Conservation (phyloP, 2,888 invertebrate species). For the Cosmorhoe ocellata region DNA sequence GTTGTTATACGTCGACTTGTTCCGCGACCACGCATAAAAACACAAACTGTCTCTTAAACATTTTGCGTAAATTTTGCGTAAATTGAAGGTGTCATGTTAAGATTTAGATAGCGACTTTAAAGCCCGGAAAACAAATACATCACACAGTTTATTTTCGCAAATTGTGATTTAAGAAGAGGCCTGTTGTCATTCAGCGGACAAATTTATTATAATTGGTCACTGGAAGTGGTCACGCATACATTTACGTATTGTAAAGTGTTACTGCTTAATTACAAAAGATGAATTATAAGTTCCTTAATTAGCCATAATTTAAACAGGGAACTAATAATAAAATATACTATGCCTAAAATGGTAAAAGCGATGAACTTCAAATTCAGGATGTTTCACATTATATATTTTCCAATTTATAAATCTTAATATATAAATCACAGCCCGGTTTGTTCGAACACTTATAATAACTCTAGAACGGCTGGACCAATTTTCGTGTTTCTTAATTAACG, state of each 20-base stretch:
- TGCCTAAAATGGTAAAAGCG: too few species aligned
- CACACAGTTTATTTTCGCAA: slow-evolving; percentile 26
- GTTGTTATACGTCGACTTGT: slow-evolving; percentile 44
- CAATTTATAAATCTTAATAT: too few species aligned
- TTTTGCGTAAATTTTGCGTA: slow-evolving; percentile 37
- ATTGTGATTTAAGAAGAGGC: slow-evolving; percentile 25
- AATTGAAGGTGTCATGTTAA: slow-evolving; percentile 41
- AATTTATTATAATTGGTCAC: slow-evolving; percentile 31
- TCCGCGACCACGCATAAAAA: slow-evolving; percentile 44
- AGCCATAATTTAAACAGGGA: too few species aligned
- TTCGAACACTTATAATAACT: too few species aligned
- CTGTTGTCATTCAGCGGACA: slow-evolving; percentile 16
- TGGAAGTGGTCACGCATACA: slow-evolving; percentile 9
- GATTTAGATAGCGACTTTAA: slow-evolving; percentile 39
- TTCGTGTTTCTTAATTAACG: too few species aligned
- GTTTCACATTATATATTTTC: too few species aligned
- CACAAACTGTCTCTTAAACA: slow-evolving; percentile 40
- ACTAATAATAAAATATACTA: too few species aligned
- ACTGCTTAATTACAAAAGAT: too few species aligned
- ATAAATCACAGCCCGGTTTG: too few species aligned
- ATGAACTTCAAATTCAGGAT: too few species aligned
- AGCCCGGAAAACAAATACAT: slow-evolving; percentile 25
- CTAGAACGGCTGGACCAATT: too few species aligned
- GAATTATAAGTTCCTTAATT: too few species aligned
- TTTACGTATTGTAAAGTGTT: slow-evolving; percentile 2